phyloP scores from a whole-genome alignment of 2,888 invertebrate species.

The Platerodrilus igneus region DNA sequence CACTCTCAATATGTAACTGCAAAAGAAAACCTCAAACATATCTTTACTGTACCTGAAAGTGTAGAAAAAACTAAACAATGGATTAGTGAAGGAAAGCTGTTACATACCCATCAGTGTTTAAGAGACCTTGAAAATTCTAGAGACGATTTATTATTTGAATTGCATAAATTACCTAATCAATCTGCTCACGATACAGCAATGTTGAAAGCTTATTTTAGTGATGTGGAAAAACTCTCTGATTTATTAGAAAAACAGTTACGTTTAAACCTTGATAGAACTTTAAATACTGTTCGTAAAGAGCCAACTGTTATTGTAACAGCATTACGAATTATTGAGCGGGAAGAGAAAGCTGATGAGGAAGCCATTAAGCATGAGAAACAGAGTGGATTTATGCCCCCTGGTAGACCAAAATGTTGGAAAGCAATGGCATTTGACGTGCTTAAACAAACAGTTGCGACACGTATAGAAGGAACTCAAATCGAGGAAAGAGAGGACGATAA shows the following conservation, averaged over 20 bases:
- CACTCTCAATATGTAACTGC: slow-evolving; percentile 98
- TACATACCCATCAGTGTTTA: slow-evolving; percentile 93
- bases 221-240: slow-evolving; percentile 86
- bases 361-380: slow-evolving; percentile 72
- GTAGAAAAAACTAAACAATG: slow-evolving; percentile 90
- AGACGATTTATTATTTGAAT: slow-evolving; percentile 90
- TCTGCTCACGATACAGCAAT: slow-evolving; percentile 86
- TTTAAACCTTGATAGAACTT: slow-evolving; percentile 80
- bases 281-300: slow-evolving; percentile 92
- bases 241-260: slow-evolving; percentile 87
- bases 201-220: slow-evolving; percentile 92
- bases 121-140: slow-evolving; percentile 94
- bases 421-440: slow-evolving; percentile 79
- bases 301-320: slow-evolving; percentile 95
- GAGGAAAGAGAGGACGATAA: slow-evolving; percentile 89
- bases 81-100: slow-evolving; percentile 90
- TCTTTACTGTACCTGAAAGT: slow-evolving; percentile 95
- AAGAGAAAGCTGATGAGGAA: slow-evolving; percentile 90
- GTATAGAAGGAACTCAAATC: slow-evolving; percentile 92
- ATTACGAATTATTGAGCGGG: slow-evolving; percentile 91
- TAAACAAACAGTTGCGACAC: slow-evolving; percentile 71
- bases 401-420: slow-evolving; percentile 89
- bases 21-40: slow-evolving; percentile 96
- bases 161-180: slow-evolving; percentile 90
- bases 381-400: slow-evolving; percentile 89